Evolutionary conservation across 2,797 vertebrate genomes (phyloP), one percentile per base, ranked within the genome.

Genomic region (Enteromius radiatus): DNA sequence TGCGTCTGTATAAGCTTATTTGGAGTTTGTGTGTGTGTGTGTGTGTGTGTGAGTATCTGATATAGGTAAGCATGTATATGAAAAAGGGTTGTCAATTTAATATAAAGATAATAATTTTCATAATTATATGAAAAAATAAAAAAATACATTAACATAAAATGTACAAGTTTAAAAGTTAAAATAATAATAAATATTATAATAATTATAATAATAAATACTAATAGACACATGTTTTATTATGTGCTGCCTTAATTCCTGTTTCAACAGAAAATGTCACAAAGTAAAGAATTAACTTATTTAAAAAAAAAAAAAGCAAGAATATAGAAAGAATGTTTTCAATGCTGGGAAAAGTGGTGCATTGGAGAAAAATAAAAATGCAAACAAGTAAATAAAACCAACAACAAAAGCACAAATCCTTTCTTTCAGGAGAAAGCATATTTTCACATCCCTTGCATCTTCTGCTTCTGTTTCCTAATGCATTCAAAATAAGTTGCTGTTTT

Each of bases 401-500:
- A 38, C 70, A 28, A 54, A 68, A 75, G 43, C 70, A 45, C 31
- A 69, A 69, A 80, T 83, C 52, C 76, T 63, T 64, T 54, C 76
- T 31, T 71, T 78, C 38, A 17, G 38, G 26, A 88, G 79, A 84
- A 36, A 75, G 45, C 63, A 23, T 36, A 52, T 68, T 41, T 74
- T 76, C 41, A 68, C 80, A 85, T 86, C 80, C 86, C 43, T 73
- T 67, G 47, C 38, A 61, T 81, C 52, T 43, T 76, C 38, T 28
- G 77, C 38, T 87, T 79, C 87, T 76, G 84, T 83, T 65, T 67
- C n/a, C 45, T 41, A 56, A 67, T 56, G 26, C 31, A 1, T 74
- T 82, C 36, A 52, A 67, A 76, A 76, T n/a, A 76, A 75, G 61
- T 52, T 7, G 45, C 52, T 43, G 43, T 61, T 77, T 89, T 84